Evolutionary conservation across 2,888 invertebrate genomes (phyloP).

Genomic region (Caenorhabditis panamensis): DNA sequence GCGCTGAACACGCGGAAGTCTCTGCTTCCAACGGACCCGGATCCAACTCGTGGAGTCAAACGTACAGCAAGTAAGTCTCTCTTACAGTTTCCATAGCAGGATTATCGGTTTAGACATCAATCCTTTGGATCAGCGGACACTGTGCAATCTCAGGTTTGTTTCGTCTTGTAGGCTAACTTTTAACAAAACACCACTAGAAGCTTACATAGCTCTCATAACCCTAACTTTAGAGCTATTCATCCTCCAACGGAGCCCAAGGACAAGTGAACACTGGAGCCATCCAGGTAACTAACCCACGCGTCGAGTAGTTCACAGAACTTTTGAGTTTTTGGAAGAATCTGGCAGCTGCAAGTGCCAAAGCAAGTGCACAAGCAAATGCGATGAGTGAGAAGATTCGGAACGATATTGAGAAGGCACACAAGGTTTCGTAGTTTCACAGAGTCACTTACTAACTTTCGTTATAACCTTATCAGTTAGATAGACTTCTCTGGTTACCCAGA

Average conservation of each 20-base stretch:
- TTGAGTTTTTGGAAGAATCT: constrained; percentile 42
- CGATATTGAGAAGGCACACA: constrained; percentile 42
- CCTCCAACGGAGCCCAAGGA: constrained; percentile 10
- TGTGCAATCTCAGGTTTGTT: constrained; percentile 41
- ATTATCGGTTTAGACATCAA: constrained; percentile 40
- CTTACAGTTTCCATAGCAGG: too few relatives aligned
- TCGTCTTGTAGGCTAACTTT: not conserved
- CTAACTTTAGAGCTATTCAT: constrained; percentile 49
- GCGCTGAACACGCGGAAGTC: constrained; percentile 51
- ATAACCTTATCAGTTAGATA: too few relatives aligned
- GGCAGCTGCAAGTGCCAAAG: not conserved
- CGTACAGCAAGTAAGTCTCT: constrained; percentile 46
- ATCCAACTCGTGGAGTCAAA: constrained; percentile 51
- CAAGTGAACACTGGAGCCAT: not conserved
- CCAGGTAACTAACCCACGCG: not conserved
- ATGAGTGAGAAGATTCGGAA: constrained; percentile 28
- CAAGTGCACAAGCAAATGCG: too few relatives aligned
- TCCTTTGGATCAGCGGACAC: constrained; percentile 49
- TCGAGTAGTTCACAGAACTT: not conserved
- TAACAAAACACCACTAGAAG: not conserved
- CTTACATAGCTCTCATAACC: not conserved
- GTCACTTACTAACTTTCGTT: not conserved
- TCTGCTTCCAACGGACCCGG: constrained; percentile 39
- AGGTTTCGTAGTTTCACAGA: constrained; percentile 17
- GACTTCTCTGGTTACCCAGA: too few relatives aligned